Percentiles rank a stretch among this genome's conserved stretches.
Conservation (phyloP, 37 sponge, comb jelly and placozoan genomes). For the Haliclona indistincta region DNA sequence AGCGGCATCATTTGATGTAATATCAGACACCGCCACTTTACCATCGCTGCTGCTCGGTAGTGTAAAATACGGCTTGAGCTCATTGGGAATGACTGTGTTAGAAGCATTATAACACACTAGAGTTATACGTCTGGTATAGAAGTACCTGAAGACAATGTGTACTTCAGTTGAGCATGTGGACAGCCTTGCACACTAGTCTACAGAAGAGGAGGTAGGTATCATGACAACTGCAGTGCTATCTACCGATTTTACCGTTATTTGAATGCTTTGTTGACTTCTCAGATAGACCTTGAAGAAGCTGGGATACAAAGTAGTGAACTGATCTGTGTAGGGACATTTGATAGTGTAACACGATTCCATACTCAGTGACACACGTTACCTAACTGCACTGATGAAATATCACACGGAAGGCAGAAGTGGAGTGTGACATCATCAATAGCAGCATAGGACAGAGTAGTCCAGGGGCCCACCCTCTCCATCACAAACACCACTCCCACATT, state of each 20-base stretch:
- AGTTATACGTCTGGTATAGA: too few species aligned
- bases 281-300: constrained; percentile 16
- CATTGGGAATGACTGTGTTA: background rate
- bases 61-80: background rate
- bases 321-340: background rate
- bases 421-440: constrained; percentile 37
- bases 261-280: constrained; percentile 2
- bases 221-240: background rate
- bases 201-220: background rate
- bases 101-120: background rate
- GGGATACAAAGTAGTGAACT: background rate
- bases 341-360: too few species aligned
- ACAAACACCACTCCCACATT: background rate
- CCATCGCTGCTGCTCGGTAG: background rate
- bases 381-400: too few species aligned
- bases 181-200: constrained; percentile 16
- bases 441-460: background rate
- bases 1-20: background rate
- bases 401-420: constrained; percentile 54
- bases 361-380: too few species aligned
- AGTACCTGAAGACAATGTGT: constrained; percentile 10
- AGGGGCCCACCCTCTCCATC: background rate
- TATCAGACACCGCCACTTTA: background rate
- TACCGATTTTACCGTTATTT: constrained; percentile 3
- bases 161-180: constrained; percentile 13